phyloP scores from a whole-genome alignment of 2,888 invertebrate genomes.

The Neria commutata region DNA sequence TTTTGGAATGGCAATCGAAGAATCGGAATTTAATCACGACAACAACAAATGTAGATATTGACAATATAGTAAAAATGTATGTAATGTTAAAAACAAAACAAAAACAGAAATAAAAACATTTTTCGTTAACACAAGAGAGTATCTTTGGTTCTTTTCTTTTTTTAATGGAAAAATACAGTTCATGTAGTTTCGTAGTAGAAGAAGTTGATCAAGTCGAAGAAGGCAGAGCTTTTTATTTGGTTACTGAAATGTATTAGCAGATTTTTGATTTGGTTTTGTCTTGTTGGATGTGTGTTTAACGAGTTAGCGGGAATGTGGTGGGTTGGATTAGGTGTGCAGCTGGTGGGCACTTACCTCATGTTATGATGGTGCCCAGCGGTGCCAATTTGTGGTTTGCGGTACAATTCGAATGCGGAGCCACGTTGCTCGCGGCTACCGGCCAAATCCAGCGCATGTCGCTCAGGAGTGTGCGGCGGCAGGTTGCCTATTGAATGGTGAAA shows the following conservation, averaged over 20 bases:
- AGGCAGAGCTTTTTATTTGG: background rate
- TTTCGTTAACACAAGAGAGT: constrained; percentile 57
- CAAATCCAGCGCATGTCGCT: constrained; percentile 66
- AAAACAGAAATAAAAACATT: constrained; percentile 59
- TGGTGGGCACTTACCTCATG: constrained; percentile 69
- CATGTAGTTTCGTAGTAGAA: background rate
- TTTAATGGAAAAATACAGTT: constrained; percentile 1
- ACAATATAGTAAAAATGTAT: too few species aligned
- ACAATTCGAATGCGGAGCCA: constrained; percentile 93
- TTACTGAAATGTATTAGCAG: background rate
- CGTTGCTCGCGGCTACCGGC: constrained; percentile 88
- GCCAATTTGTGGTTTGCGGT: constrained; percentile 80
- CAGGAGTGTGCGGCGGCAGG: constrained; percentile 59
- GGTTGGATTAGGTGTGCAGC: constrained; percentile 4
- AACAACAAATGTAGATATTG: too few species aligned
- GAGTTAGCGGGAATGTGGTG: too few species aligned
- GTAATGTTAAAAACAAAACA: constrained; percentile 21
- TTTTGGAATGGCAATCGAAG: constrained; percentile 39
- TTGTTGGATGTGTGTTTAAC: background rate
- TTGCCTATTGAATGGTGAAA: too few species aligned
- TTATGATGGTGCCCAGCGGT: constrained; percentile 73
- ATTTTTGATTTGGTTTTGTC: background rate
- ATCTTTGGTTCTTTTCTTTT: too few species aligned
- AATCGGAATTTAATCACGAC: too few species aligned
- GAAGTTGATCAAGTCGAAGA: too few species aligned